Evolutionary conservation across 2,888 invertebrate species (phyloP).

Genomic region (Diarsia mendica): DNA sequence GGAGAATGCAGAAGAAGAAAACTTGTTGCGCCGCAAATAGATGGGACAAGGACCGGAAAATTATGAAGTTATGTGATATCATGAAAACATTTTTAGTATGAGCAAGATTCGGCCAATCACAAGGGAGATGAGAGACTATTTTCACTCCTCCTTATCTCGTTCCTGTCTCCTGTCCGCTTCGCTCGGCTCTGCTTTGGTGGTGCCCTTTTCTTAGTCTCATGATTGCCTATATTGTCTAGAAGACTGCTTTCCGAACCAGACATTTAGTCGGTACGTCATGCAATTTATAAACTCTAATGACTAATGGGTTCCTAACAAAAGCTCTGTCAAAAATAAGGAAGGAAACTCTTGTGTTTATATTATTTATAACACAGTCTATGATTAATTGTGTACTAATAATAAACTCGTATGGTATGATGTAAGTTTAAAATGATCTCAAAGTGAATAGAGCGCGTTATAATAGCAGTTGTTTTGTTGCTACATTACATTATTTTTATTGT

Average conservation of each 20-base stretch:
- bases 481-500: neutral
- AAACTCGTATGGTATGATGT: neutral
- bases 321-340: slow-evolving; percentile 39
- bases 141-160: too few species aligned
- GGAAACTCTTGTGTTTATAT: slow-evolving; percentile 27
- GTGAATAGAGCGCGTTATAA: neutral
- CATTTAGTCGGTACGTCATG: neutral
- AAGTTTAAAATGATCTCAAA: neutral
- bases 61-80: neutral
- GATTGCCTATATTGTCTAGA: neutral
- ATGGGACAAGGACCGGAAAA: too few species aligned
- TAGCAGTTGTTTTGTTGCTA: neutral
- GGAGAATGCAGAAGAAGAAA: too few species aligned
- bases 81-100: neutral
- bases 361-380: slow-evolving; percentile 1
- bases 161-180: too few species aligned
- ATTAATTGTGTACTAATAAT: neutral
- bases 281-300: neutral
- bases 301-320: neutral
- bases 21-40: too few species aligned
- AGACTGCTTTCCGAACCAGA: neutral
- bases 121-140: too few species aligned
- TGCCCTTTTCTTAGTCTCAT: neutral
- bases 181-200: too few species aligned
- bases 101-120: too few species aligned